These are phyloP conservation scores for Hippoglossus stenolepis DNA, from an alignment of 2,113 vertebrate species.

Conservation along the genomic window DNA sequence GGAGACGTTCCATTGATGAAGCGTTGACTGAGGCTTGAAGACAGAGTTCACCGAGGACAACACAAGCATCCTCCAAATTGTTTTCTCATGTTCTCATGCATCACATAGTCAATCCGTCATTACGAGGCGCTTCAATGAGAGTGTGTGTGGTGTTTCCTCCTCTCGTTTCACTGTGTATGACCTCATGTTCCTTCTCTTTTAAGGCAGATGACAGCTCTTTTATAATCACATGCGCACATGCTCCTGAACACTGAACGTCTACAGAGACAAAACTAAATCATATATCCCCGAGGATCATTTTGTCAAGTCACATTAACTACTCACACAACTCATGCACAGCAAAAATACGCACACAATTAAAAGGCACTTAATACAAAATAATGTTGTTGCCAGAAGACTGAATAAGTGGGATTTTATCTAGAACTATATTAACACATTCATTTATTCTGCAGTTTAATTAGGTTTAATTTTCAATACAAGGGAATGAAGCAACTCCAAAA, in stretches of 20 bases:
- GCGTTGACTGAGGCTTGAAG: constrained; percentile 5
- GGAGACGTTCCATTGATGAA: not conserved
- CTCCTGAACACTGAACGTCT: constrained; percentile 40
- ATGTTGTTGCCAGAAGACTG: not conserved
- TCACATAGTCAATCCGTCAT: not conserved
- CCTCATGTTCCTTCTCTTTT: constrained; percentile 29
- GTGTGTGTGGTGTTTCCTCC: not conserved
- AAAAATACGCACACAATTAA: not conserved
- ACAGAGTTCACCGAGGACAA: constrained; percentile 34
- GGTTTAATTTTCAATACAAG: no score
- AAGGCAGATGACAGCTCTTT: constrained; percentile 48
- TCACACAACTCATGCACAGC: constrained; percentile 3
- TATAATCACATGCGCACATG: constrained; percentile 50
- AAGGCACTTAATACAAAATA: not conserved
- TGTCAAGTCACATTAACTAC: constrained; percentile 51
- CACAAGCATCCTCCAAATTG: constrained; percentile 18
- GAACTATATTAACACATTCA: not conserved
- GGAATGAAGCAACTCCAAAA: not conserved
- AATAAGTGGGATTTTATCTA: constrained; percentile 9
- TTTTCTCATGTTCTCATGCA: constrained; percentile 13
- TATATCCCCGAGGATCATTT: constrained; percentile 33
- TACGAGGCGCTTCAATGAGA: constrained; percentile 16
- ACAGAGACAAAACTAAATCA: constrained; percentile 23
- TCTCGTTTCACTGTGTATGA: not conserved
- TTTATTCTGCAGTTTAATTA: not conserved